Evolutionary conservation across 2,888 invertebrate genomes (phyloP).

Genomic region (Cataglyphis albicans): DNA sequence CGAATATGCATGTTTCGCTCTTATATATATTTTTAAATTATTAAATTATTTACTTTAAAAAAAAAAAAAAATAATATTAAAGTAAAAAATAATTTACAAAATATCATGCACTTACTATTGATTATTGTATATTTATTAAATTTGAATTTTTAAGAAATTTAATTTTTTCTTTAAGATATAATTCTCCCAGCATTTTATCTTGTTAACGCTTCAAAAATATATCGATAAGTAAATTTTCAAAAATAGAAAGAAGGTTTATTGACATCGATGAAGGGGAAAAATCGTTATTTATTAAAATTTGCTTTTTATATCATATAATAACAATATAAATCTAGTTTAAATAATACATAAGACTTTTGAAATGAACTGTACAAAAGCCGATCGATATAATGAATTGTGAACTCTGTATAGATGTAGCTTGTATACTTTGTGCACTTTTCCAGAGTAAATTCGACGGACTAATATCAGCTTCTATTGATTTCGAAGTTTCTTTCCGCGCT

Average conservation of each 20-base stretch:
- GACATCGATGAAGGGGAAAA: neutral
- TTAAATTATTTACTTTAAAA: neutral
- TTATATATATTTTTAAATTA: neutral
- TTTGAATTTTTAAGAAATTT: neutral
- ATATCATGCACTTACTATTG: neutral
- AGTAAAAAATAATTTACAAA: neutral
- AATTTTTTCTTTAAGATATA: neutral
- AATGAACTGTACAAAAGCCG: neutral
- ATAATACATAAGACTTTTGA: neutral
- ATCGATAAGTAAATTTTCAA: neutral
- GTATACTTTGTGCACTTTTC: constrained; percentile 21
- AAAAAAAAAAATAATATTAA: constrained; percentile 1
- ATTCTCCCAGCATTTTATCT: constrained; percentile 7
- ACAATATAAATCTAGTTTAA: neutral
- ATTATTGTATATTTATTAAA: neutral
- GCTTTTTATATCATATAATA: neutral
- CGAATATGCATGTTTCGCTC: neutral
- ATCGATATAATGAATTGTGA: constrained; percentile 32
- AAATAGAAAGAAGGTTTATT: neutral
- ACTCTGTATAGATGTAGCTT: constrained; percentile 15
- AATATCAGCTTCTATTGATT: constrained; percentile 47
- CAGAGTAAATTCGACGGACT: constrained; percentile 22
- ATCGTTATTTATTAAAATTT: neutral
- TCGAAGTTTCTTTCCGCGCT: constrained; percentile 7
- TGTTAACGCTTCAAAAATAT: neutral